Conservation (phyloP, 2,888 invertebrate genomes). For the Sclerodermus sp. region DNA sequence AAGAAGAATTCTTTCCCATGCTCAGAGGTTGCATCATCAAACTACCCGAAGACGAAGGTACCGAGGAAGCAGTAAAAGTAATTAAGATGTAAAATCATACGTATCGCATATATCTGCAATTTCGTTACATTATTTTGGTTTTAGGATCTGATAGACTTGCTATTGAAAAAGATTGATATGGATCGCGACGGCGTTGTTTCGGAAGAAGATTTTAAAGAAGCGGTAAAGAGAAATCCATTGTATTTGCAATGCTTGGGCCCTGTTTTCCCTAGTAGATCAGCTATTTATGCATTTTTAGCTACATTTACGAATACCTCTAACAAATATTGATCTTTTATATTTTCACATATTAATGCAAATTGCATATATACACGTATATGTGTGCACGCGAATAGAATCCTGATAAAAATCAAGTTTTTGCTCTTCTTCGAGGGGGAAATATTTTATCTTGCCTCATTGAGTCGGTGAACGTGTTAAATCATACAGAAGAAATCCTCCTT, state of each 20-base stretch:
- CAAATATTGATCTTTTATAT: neutral
- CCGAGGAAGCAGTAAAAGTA: slow-evolving; percentile 64
- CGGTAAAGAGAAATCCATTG: slow-evolving; percentile 52
- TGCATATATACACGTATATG: neutral
- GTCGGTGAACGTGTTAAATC: slow-evolving; percentile 39
- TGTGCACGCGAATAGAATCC: neutral
- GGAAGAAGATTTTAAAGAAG: slow-evolving; percentile 59
- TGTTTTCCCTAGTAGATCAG: slow-evolving; percentile 46
- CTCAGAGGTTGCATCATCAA: slow-evolving; percentile 57
- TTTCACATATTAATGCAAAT: neutral
- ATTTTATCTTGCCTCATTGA: slow-evolving; percentile 22
- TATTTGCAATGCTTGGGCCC: slow-evolving; percentile 51
- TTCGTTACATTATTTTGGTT: neutral
- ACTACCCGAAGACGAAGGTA: slow-evolving; percentile 63
- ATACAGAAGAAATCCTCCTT: slow-evolving; percentile 43
- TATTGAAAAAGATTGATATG: slow-evolving; percentile 63
- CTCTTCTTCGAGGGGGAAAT: neutral
- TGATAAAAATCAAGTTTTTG: too few relatives aligned
- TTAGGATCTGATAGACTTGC: slow-evolving; percentile 63
- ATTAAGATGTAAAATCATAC: slow-evolving; percentile 7
- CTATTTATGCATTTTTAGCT: slow-evolving; percentile 41
- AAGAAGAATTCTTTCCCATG: slow-evolving; percentile 48
- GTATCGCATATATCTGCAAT: too few relatives aligned
- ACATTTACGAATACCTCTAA: slow-evolving; percentile 38
- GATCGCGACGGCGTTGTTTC: slow-evolving; percentile 64